Conservation (phyloP, 2,888 invertebrate species). For the Epinotia ramella region DNA sequence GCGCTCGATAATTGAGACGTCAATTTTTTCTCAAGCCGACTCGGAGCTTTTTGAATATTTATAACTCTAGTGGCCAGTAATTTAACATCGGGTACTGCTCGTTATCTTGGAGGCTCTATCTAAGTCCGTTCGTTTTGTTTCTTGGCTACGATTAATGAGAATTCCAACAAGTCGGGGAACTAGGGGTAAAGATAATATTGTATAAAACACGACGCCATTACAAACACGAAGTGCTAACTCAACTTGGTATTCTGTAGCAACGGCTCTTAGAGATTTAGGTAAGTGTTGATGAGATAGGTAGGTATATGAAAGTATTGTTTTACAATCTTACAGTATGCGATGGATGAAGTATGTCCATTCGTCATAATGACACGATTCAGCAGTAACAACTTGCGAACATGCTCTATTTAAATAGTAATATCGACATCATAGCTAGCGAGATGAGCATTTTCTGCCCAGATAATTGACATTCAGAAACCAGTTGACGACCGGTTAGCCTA, state of each 20-base stretch:
- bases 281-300: not conserved
- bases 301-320: not conserved
- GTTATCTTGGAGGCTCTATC: conserved; percentile 78
- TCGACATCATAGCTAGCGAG: too few relatives aligned
- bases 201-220: conserved; percentile 44
- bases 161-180: conserved; percentile 53
- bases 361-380: too few relatives aligned
- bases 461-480: not conserved
- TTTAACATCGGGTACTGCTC: conserved; percentile 73
- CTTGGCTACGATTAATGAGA: conserved; percentile 57
- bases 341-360: too few relatives aligned
- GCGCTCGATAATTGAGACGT: conserved; percentile 82
- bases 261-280: not conserved
- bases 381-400: too few relatives aligned
- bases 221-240: conserved; percentile 32
- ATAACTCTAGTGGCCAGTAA: conserved; percentile 78
- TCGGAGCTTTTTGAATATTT: conserved; percentile 78
- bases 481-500: too few relatives aligned
- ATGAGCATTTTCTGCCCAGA: too few relatives aligned
- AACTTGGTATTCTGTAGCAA: not conserved
- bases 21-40: conserved; percentile 72
- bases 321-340: too few relatives aligned
- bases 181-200: conserved; percentile 31
- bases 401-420: too few relatives aligned
- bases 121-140: conserved; percentile 58